Evolutionary conservation across 1,140 invertebrate species (phyloP), one percentile per base, ranked within the genome.

Genomic region (Bombyx mori): DNA sequence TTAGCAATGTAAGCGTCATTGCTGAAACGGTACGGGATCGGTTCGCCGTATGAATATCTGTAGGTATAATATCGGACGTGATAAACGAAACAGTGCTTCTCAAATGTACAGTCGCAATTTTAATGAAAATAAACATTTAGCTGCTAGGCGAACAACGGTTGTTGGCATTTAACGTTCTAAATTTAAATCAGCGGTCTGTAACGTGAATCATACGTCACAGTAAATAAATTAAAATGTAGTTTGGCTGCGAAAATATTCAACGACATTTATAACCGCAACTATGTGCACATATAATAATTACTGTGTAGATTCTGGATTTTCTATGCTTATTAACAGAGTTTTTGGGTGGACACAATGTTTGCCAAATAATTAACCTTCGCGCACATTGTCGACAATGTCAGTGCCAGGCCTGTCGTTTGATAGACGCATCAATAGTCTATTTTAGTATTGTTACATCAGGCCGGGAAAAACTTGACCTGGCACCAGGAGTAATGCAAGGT

Each of bases 1-100:
- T 89, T 90, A 8, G 90, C 88, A 58, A 93, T 88, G 79, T 93
- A 93, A 56, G 92, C 90, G 54, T 93, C 91, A 70, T 89, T 92
- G 69, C 82, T 88, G 71, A 88, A 88, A 64, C 88, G 88, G 58
- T 88, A 86, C 7, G 88, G 86, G 6, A 88, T 48, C 35, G 81
- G 79, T 51, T 86, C 79, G 60, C 84, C 87, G 63, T 89, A 80
- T 6, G 75, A 78, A 50, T 84, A 86, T 50, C 80, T 85, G 73
- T 58, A 26, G 50, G 63, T 22, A 52, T 42, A 64, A 51, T 22
- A 54, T 54, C 18, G 43, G 18, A 54, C 12, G 53, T 44, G 47
- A 35, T 6, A 48, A 35, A 12, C 42, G 22, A 35, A 44, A 57
- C 62, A 45, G 18, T 55, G 42, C 42, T 63, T 64, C 12, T 12